Evolutionary conservation across 2,797 vertebrate genomes (phyloP).

Genomic region (Coluber constrictor): DNA sequence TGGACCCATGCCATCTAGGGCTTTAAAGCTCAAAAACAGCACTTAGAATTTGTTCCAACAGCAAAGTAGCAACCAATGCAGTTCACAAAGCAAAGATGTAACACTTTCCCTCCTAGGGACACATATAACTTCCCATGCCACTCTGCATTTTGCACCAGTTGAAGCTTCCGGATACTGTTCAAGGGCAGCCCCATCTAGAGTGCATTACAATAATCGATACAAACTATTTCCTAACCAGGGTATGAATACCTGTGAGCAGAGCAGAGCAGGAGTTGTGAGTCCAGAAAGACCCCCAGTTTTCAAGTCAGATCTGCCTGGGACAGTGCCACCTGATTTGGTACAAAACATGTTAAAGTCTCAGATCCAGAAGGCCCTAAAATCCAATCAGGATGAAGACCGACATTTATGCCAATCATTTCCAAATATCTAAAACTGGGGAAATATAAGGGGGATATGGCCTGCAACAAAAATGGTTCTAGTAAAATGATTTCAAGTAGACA

Average conservation of each 20-base stretch:
- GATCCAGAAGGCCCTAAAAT: background rate
- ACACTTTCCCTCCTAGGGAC: background rate
- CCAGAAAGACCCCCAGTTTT: background rate
- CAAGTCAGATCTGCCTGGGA: background rate
- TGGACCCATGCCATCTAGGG: background rate
- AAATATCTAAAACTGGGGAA: background rate
- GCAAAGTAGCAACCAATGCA: background rate
- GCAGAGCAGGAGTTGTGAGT: background rate
- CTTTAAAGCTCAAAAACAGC: background rate
- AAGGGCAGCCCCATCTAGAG: background rate
- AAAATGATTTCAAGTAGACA: background rate
- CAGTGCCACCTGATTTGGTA: background rate
- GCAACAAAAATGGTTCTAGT: background rate
- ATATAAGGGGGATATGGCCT: background rate
- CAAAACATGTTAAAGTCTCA: background rate
- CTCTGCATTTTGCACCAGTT: background rate
- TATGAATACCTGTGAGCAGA: background rate
- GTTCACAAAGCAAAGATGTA: background rate
- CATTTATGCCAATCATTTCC: background rate
- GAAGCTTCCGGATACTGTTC: background rate
- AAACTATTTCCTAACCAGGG: background rate
- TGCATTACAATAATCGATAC: background rate
- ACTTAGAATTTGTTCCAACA: background rate
- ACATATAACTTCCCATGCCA: background rate
- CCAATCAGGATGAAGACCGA: background rate